A percentile compares a stretch with the other conserved stretches of the same genome.
Conservation (phyloP, 2,113 vertebrate genomes). For the Glareola pratincola region DNA sequence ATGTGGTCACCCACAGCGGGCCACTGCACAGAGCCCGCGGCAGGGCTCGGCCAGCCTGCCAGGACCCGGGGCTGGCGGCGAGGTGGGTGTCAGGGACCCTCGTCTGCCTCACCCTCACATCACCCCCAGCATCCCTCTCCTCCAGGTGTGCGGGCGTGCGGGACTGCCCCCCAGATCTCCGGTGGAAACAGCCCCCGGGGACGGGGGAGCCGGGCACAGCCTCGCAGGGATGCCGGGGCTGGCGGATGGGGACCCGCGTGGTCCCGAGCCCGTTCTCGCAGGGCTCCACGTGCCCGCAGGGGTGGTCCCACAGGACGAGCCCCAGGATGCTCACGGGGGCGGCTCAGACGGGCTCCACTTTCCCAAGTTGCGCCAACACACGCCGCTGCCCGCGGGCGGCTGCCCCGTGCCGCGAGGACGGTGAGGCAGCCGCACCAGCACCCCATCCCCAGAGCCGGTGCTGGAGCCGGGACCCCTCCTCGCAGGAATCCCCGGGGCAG, state of each 20-base stretch:
- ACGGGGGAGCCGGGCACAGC: not conserved
- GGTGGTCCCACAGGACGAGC: not conserved
- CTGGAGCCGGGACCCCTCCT: fast-evolving
- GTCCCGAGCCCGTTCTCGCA: fast-evolving
- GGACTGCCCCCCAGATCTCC: fast-evolving
- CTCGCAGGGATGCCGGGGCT: not conserved
- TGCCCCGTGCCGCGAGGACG: not conserved
- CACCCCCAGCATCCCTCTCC: too few relatives aligned
- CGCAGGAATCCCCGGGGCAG: fast-evolving
- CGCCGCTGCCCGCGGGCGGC: fast-evolving
- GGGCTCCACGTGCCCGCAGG: fast-evolving
- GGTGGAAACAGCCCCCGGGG: not conserved
- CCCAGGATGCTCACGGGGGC: fast-evolving
- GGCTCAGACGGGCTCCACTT: not conserved
- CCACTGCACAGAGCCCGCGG: too few relatives aligned
- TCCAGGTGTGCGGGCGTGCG: fast-evolving
- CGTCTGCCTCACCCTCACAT: not conserved
- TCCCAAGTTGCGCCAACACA: not conserved
- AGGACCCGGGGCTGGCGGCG: fast-evolving
- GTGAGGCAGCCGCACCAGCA: not conserved
- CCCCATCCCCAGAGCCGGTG: fast-evolving
- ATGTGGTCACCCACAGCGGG: fast-evolving
- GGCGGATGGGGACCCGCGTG: not conserved
- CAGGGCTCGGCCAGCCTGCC: not conserved
- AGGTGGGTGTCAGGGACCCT: fast-evolving